phyloP scores from a whole-genome alignment of 2,113 vertebrate species.

The Notothenia coriiceps region DNA sequence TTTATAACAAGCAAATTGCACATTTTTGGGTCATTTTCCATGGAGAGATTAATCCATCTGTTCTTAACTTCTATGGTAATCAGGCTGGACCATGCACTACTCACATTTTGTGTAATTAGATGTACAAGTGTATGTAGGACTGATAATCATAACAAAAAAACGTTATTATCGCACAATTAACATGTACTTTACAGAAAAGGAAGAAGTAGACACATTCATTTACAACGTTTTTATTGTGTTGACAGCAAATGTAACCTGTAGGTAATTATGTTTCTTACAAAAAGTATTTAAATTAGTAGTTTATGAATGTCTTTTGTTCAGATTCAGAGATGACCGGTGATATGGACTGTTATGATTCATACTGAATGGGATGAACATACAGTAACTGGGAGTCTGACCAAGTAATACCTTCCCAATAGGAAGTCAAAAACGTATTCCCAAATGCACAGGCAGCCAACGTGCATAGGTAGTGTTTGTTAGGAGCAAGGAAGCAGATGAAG shows the following conservation, averaged over 20 bases:
- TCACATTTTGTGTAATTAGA: not conserved
- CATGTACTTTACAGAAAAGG: not conserved
- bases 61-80: not conserved
- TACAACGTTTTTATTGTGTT: too few species aligned
- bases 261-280: too few species aligned
- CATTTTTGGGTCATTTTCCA: constrained; percentile 10
- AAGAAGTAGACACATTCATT: too few species aligned
- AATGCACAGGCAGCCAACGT: not conserved
- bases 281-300: too few species aligned
- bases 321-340: not conserved
- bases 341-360: not conserved
- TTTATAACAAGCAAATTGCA: constrained; percentile 11
- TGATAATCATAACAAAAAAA: not conserved
- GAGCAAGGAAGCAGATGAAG: not conserved
- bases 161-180: not conserved
- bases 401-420: not conserved
- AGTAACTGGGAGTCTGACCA: not conserved
- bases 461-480: not conserved
- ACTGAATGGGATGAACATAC: not conserved
- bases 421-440: not conserved
- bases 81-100: not conserved
- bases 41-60: not conserved
- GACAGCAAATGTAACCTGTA: too few species aligned
- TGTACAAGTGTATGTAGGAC: not conserved
- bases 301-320: too few species aligned